Conservation (phyloP, 2,888 invertebrate genomes). For the Plemyria rubiginata region DNA sequence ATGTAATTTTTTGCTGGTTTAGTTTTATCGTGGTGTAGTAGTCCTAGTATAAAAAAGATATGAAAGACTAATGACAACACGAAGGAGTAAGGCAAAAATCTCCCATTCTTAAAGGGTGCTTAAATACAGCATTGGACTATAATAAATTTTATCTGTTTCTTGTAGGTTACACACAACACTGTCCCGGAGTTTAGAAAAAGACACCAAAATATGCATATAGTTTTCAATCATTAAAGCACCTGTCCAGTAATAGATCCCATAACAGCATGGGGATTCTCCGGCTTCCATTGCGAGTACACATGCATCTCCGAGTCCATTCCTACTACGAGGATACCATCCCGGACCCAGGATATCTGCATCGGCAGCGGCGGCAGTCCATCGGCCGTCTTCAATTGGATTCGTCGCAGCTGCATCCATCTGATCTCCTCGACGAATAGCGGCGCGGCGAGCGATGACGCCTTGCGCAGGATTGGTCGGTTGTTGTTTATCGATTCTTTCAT, state of each 20-base stretch:
- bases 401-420: constrained; percentile 97
- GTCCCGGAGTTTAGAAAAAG: no score
- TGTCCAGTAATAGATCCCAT: constrained; percentile 60
- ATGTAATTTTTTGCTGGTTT: no score
- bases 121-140: no score
- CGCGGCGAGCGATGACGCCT: constrained; percentile 95
- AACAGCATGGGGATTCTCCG: constrained; percentile 78
- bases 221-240: no score
- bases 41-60: no score
- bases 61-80: no score
- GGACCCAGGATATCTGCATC: constrained; percentile 99
- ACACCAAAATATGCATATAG: no score
- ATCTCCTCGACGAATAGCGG: constrained; percentile 96
- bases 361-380: constrained; percentile 98
- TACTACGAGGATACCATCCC: constrained; percentile 98
- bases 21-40: no score
- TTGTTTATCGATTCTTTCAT: constrained; percentile 94
- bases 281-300: constrained; percentile 99
- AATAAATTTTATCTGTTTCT: no score
- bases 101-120: no score
- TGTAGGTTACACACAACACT: no score
- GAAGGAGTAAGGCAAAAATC: no score
- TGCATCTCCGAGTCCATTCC: constrained; percentile 99
- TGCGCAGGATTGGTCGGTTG: constrained; percentile 93
- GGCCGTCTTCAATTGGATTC: constrained; percentile 95